Base-by-base conservation (phyloP, 2,113 vertebrate species). In the Pseudopipra pipra region DNA sequence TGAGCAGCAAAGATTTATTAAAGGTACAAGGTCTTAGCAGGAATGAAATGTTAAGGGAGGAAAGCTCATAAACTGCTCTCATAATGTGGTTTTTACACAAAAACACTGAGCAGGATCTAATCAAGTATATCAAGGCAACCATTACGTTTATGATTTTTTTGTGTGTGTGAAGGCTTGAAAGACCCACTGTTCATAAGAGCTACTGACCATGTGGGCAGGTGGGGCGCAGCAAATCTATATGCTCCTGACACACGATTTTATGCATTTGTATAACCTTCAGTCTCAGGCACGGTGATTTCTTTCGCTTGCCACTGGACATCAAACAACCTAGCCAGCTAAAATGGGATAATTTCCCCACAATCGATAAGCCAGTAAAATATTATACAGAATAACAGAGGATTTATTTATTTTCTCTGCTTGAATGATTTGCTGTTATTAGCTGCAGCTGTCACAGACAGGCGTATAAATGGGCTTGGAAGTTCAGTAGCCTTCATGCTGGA, bases 341-440 rank as follows among this genome's bases (percentile, higher is more conserved):
- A 51, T 0, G 5, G 39, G 39, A 90, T 77, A 92, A 85, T 52
- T 85, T 82, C 37, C 35, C 41, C 49, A 27, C 44, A 78, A 9
- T 23, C 77, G 87, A 31, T 78, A 65, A 90, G 23, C 76, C 68
- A 86, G 55, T 66, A 89, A 85, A 91, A 87, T 55, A 77, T 41
- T 75, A 87, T 5, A 65, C 49, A 49, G 37, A 83, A 70, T 65
- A 82, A 51, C 35, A 85, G 49, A 43, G n/a, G 78, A 85, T 80
- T 92, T 87, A 75, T 89, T 94, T 85, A 82, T 82, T 79, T 81
- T 76, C 9, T 56, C 51, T 93, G 77, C 91, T 72, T 67, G 77
- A 84, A 25, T 46, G 58, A 66, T 58, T 43, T 85, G 62, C 84
- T 76, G 31, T 54, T 91, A 87, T 49, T 62, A 89, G 49, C 66